Conservation (phyloP, 1,140 invertebrate species). For the Chlorops oryzae region DNA sequence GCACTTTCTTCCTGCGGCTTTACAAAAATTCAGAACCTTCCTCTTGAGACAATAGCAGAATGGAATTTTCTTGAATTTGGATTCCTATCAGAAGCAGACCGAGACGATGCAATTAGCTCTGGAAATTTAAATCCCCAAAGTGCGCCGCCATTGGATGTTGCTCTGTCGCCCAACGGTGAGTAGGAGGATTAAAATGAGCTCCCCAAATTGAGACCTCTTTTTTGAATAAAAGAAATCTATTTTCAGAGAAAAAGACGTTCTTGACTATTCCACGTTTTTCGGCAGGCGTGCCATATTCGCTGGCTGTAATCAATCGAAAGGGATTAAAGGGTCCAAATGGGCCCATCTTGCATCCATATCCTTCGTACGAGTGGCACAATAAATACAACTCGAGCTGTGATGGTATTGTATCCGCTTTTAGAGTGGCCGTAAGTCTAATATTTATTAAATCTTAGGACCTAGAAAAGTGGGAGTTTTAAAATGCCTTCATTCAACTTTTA, state of each 20-base stretch:
- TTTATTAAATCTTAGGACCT: too few species aligned
- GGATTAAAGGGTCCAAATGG: constrained; percentile 35
- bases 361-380: constrained; percentile 51
- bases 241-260: too few species aligned
- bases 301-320: constrained; percentile 53
- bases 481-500: background rate
- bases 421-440: constrained; percentile 51
- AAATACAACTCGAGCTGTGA: constrained; percentile 51
- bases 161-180: constrained; percentile 42
- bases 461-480: too few species aligned
- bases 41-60: too few species aligned
- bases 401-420: constrained; percentile 52
- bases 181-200: too few species aligned
- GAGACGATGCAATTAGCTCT: constrained; percentile 51
- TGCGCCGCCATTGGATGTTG: constrained; percentile 66
- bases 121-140: constrained; percentile 56
- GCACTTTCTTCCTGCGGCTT: too few species aligned
- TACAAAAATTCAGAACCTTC: too few species aligned
- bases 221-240: too few species aligned
- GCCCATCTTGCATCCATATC: constrained; percentile 51
- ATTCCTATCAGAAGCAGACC: constrained; percentile 52
- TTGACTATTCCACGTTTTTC: constrained; percentile 68
- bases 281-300: constrained; percentile 59
- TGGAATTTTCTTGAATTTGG: constrained; percentile 61
- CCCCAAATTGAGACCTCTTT: too few species aligned